These are phyloP conservation scores for Brevimyrus niger DNA, from an alignment of 2,113 vertebrate genomes.

Conservation along the genomic window DNA sequence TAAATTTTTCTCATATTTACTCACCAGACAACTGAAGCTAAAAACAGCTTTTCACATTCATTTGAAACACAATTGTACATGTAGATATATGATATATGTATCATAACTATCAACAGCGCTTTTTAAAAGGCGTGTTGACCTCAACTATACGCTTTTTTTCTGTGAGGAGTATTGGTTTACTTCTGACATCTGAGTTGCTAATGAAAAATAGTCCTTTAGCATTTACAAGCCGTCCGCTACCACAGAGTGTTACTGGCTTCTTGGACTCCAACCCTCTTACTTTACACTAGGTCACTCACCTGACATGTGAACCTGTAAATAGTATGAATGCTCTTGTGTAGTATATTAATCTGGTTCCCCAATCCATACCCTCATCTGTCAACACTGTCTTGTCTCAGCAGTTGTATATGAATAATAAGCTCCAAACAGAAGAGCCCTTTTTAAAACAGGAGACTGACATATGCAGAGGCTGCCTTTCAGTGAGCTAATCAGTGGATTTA, in stretches of 20 bases:
- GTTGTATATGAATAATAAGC: not conserved
- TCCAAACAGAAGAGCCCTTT: slow-evolving; percentile 11
- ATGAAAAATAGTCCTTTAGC: slow-evolving; percentile 53
- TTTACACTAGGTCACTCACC: not conserved
- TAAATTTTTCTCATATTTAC: slow-evolving; percentile 33
- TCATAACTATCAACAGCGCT: slow-evolving; percentile 37
- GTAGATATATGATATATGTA: slow-evolving; percentile 44
- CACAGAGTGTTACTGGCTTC: slow-evolving; percentile 17
- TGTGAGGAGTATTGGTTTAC: slow-evolving; percentile 48
- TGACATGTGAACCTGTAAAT: not conserved
- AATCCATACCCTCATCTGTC: not conserved
- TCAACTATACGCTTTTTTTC: slow-evolving; percentile 33
- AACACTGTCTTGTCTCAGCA: not conserved
- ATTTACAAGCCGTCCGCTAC: slow-evolving; percentile 49
- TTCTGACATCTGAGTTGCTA: slow-evolving; percentile 36
- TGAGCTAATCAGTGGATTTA: not conserved
- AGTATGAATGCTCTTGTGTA: not conserved
- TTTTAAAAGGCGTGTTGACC: slow-evolving; percentile 39
- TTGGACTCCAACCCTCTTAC: not conserved
- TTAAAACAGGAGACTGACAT: not conserved
- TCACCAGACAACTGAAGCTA: slow-evolving; percentile 50
- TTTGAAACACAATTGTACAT: slow-evolving; percentile 53
- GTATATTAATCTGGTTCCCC: not conserved
- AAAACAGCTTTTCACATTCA: slow-evolving; percentile 48
- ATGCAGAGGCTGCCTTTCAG: not conserved